Percentiles rank a stretch among this genome's conserved stretches.
These are phyloP conservation scores for Ptilodon capucinus DNA, from an alignment of 2,888 invertebrate species.

Conservation along the genomic window DNA sequence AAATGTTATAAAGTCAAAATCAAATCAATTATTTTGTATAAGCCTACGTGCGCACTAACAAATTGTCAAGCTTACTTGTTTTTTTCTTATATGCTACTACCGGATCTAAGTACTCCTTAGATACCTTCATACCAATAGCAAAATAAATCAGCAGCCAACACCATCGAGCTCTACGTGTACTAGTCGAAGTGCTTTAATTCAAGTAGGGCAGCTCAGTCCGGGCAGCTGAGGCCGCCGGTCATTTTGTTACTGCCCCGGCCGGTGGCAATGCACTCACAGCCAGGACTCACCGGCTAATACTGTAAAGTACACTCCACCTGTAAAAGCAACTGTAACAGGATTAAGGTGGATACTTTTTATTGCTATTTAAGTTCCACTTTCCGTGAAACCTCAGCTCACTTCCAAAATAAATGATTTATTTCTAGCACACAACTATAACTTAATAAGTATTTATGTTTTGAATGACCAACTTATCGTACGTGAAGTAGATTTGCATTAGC, in stretches of 20 bases:
- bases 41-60: too few species aligned
- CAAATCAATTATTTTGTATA: too few species aligned
- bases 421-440: too few species aligned
- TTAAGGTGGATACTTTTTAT: slow-evolving; percentile 34
- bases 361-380: slow-evolving; percentile 30
- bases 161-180: slow-evolving; percentile 3
- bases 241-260: slow-evolving; percentile 53
- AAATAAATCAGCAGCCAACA: background rate
- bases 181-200: slow-evolving; percentile 54
- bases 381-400: slow-evolving; percentile 25
- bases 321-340: slow-evolving; percentile 38
- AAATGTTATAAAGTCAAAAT: too few species aligned
- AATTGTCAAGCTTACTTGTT: too few species aligned
- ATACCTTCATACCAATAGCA: too few species aligned
- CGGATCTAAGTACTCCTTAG: too few species aligned
- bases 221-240: slow-evolving; percentile 51
- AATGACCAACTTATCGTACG: too few species aligned
- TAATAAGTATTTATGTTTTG: too few species aligned
- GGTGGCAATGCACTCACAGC: slow-evolving; percentile 51
- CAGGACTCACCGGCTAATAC: slow-evolving; percentile 43
- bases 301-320: slow-evolving; percentile 52
- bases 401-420: background rate
- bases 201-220: slow-evolving; percentile 49
- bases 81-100: too few species aligned
- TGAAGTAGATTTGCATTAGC: too few species aligned